A percentile compares a stretch with the other conserved stretches of the same genome.
Conservation (phyloP, 2,888 invertebrate genomes). For the Acleris literana region DNA sequence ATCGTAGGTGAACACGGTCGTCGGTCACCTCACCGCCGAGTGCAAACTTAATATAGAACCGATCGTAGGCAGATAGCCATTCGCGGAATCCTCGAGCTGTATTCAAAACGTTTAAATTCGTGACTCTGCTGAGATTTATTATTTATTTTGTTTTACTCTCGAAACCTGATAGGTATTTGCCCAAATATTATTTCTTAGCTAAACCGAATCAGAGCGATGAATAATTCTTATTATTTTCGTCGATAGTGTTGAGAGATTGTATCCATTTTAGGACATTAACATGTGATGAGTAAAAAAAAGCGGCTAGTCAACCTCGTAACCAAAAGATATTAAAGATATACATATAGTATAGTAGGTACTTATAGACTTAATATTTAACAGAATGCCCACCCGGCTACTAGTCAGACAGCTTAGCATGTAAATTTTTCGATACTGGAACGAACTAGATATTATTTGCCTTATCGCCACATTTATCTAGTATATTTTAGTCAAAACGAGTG, state of each 20-base stretch:
- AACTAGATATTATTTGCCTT: too few relatives aligned
- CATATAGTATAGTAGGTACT: constrained; percentile 2
- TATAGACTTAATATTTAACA: constrained; percentile 4
- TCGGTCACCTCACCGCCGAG: constrained; percentile 13
- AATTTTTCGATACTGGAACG: too few relatives aligned
- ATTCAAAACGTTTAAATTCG: constrained; percentile 17
- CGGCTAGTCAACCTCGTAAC: constrained; percentile 9
- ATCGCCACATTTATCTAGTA: too few relatives aligned
- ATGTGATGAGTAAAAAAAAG: constrained; percentile 21
- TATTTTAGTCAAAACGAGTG: too few relatives aligned
- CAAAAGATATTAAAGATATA: constrained; percentile 15
- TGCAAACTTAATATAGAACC: constrained; percentile 20
- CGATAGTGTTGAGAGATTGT: constrained; percentile 35
- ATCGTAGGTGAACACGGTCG: constrained; percentile 17
- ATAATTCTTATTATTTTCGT: constrained; percentile 9
- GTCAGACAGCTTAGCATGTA: constrained; percentile 1
- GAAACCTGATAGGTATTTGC: constrained; percentile 11
- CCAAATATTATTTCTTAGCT: constrained; percentile 2
- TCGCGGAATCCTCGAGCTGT: constrained; percentile 1
- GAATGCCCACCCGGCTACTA: constrained; percentile 14
- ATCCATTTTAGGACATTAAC: constrained; percentile 41
- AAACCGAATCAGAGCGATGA: constrained; percentile 14
- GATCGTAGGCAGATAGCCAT: constrained; percentile 31
- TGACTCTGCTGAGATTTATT: constrained; percentile 6
- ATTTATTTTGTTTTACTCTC: not conserved